Conservation (phyloP, 2,888 invertebrate species). For the Anoplius nigerrimus region DNA sequence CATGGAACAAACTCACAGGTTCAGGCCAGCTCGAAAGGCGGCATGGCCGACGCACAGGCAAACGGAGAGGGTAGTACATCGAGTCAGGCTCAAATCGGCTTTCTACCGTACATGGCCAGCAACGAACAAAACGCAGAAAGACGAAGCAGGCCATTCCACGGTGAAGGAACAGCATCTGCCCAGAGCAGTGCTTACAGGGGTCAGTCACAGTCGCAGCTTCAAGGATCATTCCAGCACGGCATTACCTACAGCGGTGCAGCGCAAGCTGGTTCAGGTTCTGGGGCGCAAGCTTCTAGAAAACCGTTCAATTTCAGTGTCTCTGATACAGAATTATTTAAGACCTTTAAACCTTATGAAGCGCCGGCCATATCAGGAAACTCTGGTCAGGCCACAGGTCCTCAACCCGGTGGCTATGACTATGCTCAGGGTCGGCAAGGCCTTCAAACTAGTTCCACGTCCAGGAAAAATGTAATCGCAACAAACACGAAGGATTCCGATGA, state of each 20-base stretch:
- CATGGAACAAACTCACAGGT: conserved; percentile 89
- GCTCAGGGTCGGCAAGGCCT: conserved; percentile 39
- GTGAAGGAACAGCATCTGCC: conserved; percentile 87
- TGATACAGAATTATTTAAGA: conserved; percentile 63
- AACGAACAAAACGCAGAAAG: conserved; percentile 74
- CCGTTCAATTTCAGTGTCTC: conserved; percentile 66
- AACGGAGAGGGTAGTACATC: conserved; percentile 90
- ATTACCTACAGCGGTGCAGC: conserved; percentile 88
- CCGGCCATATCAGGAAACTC: conserved; percentile 19
- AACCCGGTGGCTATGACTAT: conserved; percentile 12
- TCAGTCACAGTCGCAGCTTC: conserved; percentile 88
- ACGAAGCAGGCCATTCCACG: conserved; percentile 80
- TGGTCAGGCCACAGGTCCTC: conserved; percentile 11
- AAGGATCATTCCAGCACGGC: conserved; percentile 87
- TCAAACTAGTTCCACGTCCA: conserved; percentile 53
- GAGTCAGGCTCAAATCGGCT: conserved; percentile 92
- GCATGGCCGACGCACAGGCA: conserved; percentile 90
- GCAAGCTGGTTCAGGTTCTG: conserved; percentile 85
- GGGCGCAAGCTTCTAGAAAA: conserved; percentile 67
- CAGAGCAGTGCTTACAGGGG: conserved; percentile 86
- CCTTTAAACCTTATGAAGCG: conserved; percentile 55
- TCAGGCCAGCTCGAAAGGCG: conserved; percentile 88
- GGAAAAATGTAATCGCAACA: conserved; percentile 43
- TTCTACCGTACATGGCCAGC: conserved; percentile 82
- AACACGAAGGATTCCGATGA: conserved; percentile 4